These are phyloP conservation scores for Phataginus tetradactyla DNA, from an alignment of 2,797 vertebrate species.

Conservation along the genomic window DNA sequence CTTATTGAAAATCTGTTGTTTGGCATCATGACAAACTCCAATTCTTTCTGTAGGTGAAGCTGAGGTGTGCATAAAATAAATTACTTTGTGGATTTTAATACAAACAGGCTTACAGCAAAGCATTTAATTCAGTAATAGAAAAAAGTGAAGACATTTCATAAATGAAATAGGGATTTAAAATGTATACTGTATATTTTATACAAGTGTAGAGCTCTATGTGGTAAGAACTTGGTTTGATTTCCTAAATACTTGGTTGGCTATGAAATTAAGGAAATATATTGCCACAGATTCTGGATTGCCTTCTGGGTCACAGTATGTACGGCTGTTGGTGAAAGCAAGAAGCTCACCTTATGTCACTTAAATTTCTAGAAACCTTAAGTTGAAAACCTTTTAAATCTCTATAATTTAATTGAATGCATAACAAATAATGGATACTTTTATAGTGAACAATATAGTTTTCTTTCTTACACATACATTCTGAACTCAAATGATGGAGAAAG, in stretches of 20 bases:
- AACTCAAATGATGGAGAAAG: background rate
- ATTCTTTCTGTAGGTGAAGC: background rate
- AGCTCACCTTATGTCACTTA: constrained; percentile 26
- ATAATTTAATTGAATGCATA: background rate
- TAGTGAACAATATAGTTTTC: background rate
- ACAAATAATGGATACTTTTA: background rate
- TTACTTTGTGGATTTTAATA: background rate
- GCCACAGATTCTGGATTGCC: background rate
- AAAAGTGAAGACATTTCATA: background rate
- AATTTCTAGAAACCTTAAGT: background rate
- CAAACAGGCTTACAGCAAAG: background rate
- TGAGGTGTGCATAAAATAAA: background rate
- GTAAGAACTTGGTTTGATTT: background rate
- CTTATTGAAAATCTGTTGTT: constrained; percentile 33
- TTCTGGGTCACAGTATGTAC: background rate
- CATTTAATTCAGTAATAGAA: background rate
- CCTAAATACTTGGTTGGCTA: background rate
- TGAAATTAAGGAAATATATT: background rate
- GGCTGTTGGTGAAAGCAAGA: constrained; percentile 11
- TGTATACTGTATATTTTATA: background rate
- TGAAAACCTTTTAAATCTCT: background rate
- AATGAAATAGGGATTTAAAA: background rate
- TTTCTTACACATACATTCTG: background rate
- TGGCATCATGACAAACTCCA: background rate
- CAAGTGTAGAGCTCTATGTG: background rate